Conservation (phyloP, 2,113 vertebrate genomes). For the Coryphaenoides rupestris region DNA sequence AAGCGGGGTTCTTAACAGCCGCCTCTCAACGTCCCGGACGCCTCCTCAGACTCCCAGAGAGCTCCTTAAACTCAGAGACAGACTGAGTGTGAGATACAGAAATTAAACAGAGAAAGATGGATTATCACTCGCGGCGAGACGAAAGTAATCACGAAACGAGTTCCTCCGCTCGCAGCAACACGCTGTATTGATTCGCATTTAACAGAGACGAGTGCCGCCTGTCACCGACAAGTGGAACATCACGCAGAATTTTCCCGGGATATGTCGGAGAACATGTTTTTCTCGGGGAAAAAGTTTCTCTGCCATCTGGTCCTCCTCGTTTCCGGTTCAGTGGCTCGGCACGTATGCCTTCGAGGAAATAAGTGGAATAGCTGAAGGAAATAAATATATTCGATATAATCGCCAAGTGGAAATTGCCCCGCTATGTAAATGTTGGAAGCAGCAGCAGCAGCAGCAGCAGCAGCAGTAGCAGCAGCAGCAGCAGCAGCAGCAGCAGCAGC, state of each 20-base stretch:
- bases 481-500: too few species aligned
- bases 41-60: constrained; percentile 28
- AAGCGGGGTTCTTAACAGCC: constrained; percentile 32
- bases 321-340: too few species aligned
- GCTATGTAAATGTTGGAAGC: too few species aligned
- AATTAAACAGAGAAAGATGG: not conserved
- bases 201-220: constrained; percentile 1
- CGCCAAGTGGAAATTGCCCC: too few species aligned
- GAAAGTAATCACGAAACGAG: not conserved
- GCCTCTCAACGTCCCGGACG: constrained; percentile 34
- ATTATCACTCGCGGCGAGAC: too few species aligned
- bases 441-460: too few species aligned
- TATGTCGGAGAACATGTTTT: not conserved
- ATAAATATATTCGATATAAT: too few species aligned
- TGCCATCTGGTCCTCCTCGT: too few species aligned
- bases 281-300: too few species aligned
- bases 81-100: constrained; percentile 14
- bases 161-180: not conserved
- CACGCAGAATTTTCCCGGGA: not conserved
- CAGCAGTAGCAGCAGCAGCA: too few species aligned
- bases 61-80: constrained; percentile 9
- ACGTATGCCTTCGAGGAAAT: too few species aligned
- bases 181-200: constrained; percentile 10
- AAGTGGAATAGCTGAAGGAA: too few species aligned
- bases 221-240: not conserved